Percentiles rank a stretch among this genome's conserved stretches.
phyloP scores from a whole-genome alignment of 2,888 invertebrate species.

The Agonopterix alstromeriana region DNA sequence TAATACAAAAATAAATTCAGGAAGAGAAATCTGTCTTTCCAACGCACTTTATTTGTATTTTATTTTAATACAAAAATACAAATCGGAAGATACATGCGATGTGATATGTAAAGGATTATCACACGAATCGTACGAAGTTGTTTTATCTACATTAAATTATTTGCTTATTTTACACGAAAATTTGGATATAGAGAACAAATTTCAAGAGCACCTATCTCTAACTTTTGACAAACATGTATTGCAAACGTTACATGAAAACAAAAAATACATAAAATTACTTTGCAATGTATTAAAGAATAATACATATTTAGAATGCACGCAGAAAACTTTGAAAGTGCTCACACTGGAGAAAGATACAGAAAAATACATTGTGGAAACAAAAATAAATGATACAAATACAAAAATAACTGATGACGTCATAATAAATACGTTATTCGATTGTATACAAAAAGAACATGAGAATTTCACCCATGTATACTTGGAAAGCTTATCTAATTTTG shows the following conservation, averaged over 20 bases:
- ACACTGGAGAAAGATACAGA: constrained; percentile 37
- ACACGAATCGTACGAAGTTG: constrained; percentile 35
- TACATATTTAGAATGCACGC: constrained; percentile 44
- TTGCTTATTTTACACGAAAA: constrained; percentile 27
- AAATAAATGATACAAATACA: constrained; percentile 13
- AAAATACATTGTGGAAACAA: constrained; percentile 25
- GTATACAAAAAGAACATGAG: constrained; percentile 39
- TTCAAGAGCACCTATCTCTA: constrained; percentile 30
- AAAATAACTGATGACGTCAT: constrained; percentile 23
- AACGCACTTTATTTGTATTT: constrained; percentile 28
- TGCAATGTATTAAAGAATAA: constrained; percentile 26
- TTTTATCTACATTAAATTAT: constrained; percentile 29
- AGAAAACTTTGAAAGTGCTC: constrained; percentile 45
- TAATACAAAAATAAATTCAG: constrained; percentile 20
- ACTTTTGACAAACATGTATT: constrained; percentile 18
- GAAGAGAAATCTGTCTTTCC: constrained; percentile 38
- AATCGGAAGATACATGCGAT: constrained; percentile 8
- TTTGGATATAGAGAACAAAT: constrained; percentile 25
- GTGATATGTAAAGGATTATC: constrained; percentile 21
- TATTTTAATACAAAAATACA: constrained; percentile 19
- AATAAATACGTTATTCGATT: constrained; percentile 30
- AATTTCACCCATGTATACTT: constrained; percentile 49
- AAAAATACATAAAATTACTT: constrained; percentile 25
- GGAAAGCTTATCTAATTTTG: constrained; percentile 34
- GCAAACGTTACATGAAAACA: constrained; percentile 15